These are phyloP conservation scores for Hemibagrus guttatus DNA, from an alignment of 2,797 vertebrate genomes.

Conservation along the genomic window DNA sequence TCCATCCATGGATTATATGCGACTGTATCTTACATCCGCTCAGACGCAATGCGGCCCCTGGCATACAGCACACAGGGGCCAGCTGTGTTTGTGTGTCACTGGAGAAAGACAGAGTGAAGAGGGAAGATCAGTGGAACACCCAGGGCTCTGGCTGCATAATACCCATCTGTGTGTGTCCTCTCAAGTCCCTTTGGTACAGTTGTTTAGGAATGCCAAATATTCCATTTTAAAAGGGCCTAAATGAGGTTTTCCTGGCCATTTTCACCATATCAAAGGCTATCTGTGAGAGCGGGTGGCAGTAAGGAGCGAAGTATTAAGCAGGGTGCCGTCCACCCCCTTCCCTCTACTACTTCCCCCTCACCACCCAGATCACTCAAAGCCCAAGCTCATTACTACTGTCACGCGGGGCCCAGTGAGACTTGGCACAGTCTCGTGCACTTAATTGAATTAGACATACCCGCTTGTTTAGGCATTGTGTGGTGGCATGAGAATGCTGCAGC, in stretches of 20 bases:
- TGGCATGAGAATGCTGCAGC: constrained; percentile 80
- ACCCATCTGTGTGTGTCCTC: constrained; percentile 61
- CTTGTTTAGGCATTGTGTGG: constrained; percentile 80
- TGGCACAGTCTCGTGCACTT: constrained; percentile 80
- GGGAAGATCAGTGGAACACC: constrained; percentile 35
- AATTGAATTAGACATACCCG: constrained; percentile 87
- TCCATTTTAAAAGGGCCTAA: constrained; percentile 62
- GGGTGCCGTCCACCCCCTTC: constrained; percentile 53
- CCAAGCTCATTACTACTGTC: constrained; percentile 77
- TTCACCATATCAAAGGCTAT: constrained; percentile 68
- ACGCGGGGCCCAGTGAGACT: constrained; percentile 73
- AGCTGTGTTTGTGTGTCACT: constrained; percentile 54
- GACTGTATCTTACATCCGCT: constrained; percentile 54
- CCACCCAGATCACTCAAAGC: constrained; percentile 65
- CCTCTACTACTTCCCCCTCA: constrained; percentile 48
- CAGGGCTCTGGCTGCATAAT: constrained; percentile 57
- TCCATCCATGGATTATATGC: constrained; percentile 48
- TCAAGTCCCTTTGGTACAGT: constrained; percentile 59
- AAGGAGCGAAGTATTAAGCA: constrained; percentile 69
- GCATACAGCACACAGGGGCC: constrained; percentile 48
- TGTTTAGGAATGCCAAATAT: constrained; percentile 73
- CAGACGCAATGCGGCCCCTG: constrained; percentile 44
- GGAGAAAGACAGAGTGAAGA: constrained; percentile 32
- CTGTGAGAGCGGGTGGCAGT: constrained; percentile 57
- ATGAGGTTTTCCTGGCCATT: constrained; percentile 65